Evolutionary conservation across 2,888 invertebrate genomes (phyloP).

Genomic region (Lithophane ornitopus): DNA sequence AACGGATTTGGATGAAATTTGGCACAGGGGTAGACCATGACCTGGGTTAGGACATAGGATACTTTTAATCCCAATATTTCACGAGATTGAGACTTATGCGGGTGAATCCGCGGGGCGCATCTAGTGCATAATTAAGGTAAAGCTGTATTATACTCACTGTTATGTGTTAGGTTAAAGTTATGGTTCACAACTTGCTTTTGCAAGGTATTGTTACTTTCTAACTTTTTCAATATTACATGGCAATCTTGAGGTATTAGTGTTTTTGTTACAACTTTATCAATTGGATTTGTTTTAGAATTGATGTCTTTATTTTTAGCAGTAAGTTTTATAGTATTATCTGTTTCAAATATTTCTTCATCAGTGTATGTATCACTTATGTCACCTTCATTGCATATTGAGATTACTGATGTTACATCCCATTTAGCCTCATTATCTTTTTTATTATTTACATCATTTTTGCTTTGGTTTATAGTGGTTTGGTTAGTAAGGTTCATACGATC

Average conservation of each 20-base stretch:
- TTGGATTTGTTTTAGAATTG: conserved; percentile 40
- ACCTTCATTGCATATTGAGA: conserved; percentile 76
- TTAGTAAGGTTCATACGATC: conserved; percentile 80
- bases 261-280: conserved; percentile 35
- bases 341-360: conserved; percentile 84
- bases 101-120: too few relatives aligned
- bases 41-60: too few relatives aligned
- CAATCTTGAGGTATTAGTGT: conserved; percentile 39
- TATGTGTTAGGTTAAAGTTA: conserved; percentile 32
- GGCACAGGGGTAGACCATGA: too few relatives aligned
- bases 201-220: conserved; percentile 8
- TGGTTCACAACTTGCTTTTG: conserved; percentile 37
- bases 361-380: conserved; percentile 84
- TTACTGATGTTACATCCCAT: conserved; percentile 81
- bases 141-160: conserved; percentile 41
- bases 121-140: not conserved
- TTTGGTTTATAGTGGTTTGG: conserved; percentile 68
- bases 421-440: conserved; percentile 72
- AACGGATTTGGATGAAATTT: too few relatives aligned
- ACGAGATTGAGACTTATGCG: too few relatives aligned
- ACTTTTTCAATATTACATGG: conserved; percentile 37
- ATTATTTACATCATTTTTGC: conserved; percentile 69
- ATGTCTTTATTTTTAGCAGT: conserved; percentile 35
- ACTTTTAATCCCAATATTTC: too few relatives aligned
- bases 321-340: conserved; percentile 41